Evolutionary conservation across 2,113 vertebrate genomes (phyloP).

Genomic region (Aspidoscelis tigris): DNA sequence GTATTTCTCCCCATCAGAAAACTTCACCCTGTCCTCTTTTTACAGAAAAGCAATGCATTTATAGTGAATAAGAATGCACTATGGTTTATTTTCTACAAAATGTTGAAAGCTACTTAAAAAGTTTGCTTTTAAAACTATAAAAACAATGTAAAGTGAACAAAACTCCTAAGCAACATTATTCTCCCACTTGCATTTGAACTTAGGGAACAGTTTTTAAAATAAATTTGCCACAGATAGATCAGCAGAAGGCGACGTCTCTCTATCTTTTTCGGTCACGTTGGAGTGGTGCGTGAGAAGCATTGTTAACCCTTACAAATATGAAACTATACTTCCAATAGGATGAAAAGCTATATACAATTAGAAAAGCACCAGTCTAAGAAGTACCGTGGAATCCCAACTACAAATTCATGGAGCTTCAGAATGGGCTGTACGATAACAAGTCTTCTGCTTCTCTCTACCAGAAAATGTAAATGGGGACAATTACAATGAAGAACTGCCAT

Average conservation of each 20-base stretch:
- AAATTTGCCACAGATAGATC: neutral
- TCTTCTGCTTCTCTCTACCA: no score
- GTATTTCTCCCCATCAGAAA: neutral
- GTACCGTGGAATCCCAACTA: no score
- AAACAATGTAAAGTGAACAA: conserved; percentile 4
- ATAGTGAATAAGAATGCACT: neutral
- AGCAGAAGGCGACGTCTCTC: neutral
- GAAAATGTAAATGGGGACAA: no score
- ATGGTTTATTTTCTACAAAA: conserved; percentile 23
- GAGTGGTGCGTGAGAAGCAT: neutral
- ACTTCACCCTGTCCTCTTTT: neutral
- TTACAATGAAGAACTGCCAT: no score
- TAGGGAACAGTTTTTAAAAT: neutral
- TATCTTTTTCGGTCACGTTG: neutral
- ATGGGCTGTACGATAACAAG: no score
- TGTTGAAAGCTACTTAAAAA: conserved; percentile 1
- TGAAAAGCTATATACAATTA: neutral
- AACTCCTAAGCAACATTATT: neutral
- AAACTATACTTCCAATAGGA: neutral
- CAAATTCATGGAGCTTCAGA: no score
- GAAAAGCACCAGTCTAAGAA: neutral
- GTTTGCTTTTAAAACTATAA: conserved; percentile 18
- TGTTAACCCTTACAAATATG: neutral
- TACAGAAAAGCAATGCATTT: conserved; percentile 19
- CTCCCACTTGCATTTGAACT: neutral